phyloP scores from a whole-genome alignment of 2,888 invertebrate species.

The Hecatera dysodea region DNA sequence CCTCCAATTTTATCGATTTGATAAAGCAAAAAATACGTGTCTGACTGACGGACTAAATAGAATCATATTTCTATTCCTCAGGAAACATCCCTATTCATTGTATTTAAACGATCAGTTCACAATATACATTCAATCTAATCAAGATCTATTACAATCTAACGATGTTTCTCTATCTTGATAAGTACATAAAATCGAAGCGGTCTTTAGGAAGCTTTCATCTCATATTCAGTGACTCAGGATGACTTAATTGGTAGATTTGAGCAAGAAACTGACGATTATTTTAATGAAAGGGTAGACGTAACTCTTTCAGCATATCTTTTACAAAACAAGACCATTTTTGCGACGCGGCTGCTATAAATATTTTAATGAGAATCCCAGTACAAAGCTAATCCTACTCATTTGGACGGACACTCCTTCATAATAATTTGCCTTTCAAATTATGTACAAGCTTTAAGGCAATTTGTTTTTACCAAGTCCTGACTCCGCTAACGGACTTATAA shows the following conservation, averaged over 20 bases:
- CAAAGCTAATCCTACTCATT: conserved; percentile 80
- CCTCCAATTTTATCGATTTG: too few relatives aligned
- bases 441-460: conserved; percentile 69
- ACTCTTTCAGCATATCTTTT: conserved; percentile 48
- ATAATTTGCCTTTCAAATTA: conserved; percentile 77
- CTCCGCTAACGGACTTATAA: conserved; percentile 45
- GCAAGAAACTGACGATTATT: background rate
- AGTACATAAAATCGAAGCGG: background rate
- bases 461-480: conserved; percentile 62
- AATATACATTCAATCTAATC: too few relatives aligned
- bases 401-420: conserved; percentile 75
- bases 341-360: conserved; percentile 75
- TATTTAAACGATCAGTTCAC: too few relatives aligned
- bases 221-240: background rate
- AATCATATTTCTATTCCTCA: too few relatives aligned
- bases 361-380: conserved; percentile 75
- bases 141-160: too few relatives aligned
- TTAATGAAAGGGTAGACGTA: conserved; percentile 6
- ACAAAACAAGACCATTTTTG: conserved; percentile 70
- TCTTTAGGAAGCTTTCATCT: background rate
- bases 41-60: too few relatives aligned
- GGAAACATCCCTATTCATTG: too few relatives aligned
- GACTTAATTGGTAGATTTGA: background rate
- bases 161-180: too few relatives aligned
- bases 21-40: too few relatives aligned